Evolutionary conservation across 2,113 vertebrate genomes (phyloP).

Genomic region (Plectropomus leopardus): DNA sequence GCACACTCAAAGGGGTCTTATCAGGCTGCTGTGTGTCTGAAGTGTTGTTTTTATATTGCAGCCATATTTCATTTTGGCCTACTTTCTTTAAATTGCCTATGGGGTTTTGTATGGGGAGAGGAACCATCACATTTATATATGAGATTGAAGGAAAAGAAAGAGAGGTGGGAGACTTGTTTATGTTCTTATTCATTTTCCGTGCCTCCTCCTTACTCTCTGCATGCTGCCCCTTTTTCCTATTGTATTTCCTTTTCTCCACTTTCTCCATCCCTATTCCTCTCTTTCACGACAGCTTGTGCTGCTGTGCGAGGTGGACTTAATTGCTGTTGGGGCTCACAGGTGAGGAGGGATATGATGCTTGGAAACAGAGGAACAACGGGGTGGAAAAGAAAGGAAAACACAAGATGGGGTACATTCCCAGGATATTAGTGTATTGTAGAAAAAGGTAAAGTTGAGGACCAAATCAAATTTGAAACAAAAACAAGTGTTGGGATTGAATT

Average conservation of each 20-base stretch:
- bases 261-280: neutral
- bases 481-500: slow-evolving; percentile 5
- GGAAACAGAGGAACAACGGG: slow-evolving; percentile 16
- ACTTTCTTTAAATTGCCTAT: slow-evolving; percentile 86
- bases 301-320: slow-evolving; percentile 31
- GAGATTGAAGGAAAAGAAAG: slow-evolving; percentile 75
- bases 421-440: slow-evolving; percentile 1
- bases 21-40: slow-evolving; percentile 81
- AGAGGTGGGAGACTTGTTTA: slow-evolving; percentile 75
- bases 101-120: slow-evolving; percentile 83
- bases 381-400: neutral
- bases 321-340: slow-evolving; percentile 46
- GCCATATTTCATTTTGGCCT: slow-evolving; percentile 88
- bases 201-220: slow-evolving; percentile 37
- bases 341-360: slow-evolving; percentile 27
- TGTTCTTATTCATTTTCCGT: slow-evolving; percentile 75
- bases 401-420: neutral
- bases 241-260: slow-evolving; percentile 40
- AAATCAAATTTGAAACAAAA: slow-evolving; percentile 17
- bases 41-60: slow-evolving; percentile 87
- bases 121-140: slow-evolving; percentile 85
- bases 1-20: slow-evolving; percentile 65
- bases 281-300: neutral
- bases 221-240: slow-evolving; percentile 21
- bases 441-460: neutral